A percentile compares a stretch with the other conserved stretches of the same genome.
These are phyloP conservation scores for Temnothorax longispinosus DNA, from an alignment of 1,140 invertebrate species.

Conservation along the genomic window DNA sequence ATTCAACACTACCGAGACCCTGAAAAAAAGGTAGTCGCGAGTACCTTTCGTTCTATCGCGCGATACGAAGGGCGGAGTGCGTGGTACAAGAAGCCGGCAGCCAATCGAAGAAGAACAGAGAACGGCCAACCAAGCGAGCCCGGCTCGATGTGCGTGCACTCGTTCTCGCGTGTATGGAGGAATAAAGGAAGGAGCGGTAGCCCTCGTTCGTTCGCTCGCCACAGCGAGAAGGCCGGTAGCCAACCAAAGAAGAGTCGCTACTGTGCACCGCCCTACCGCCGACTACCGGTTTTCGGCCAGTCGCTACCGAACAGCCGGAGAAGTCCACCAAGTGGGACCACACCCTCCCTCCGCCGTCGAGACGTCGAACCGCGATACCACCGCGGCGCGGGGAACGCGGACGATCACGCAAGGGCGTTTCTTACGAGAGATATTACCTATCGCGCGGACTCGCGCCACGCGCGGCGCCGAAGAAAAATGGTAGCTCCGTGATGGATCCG, in stretches of 20 bases:
- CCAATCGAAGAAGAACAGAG: constrained; percentile 74
- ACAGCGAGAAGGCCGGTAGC: constrained; percentile 74
- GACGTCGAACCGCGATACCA: constrained; percentile 33
- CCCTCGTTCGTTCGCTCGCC: constrained; percentile 75
- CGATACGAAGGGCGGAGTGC: constrained; percentile 68
- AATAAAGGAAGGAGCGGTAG: constrained; percentile 81
- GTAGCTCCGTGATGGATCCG: constrained; percentile 31
- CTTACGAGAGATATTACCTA: constrained; percentile 35
- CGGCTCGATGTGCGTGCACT: constrained; percentile 79
- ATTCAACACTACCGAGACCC: background rate
- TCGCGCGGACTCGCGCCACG: constrained; percentile 13
- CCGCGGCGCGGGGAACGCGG: background rate
- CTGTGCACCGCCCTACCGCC: constrained; percentile 85
- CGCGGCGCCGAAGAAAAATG: constrained; percentile 40
- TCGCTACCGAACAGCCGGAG: constrained; percentile 73
- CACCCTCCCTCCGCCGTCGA: constrained; percentile 62
- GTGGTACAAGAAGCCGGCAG: constrained; percentile 61
- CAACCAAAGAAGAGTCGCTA: constrained; percentile 84
- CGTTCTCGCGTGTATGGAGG: constrained; percentile 77
- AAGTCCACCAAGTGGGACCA: constrained; percentile 70
- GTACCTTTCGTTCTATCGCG: constrained; percentile 9
- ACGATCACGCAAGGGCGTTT: constrained; percentile 55
- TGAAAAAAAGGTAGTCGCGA: background rate
- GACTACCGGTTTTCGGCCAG: constrained; percentile 85
- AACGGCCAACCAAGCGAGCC: constrained; percentile 79